Evolutionary conservation across 1,140 invertebrate species (phyloP).

Genomic region (Uloborus diversus): DNA sequence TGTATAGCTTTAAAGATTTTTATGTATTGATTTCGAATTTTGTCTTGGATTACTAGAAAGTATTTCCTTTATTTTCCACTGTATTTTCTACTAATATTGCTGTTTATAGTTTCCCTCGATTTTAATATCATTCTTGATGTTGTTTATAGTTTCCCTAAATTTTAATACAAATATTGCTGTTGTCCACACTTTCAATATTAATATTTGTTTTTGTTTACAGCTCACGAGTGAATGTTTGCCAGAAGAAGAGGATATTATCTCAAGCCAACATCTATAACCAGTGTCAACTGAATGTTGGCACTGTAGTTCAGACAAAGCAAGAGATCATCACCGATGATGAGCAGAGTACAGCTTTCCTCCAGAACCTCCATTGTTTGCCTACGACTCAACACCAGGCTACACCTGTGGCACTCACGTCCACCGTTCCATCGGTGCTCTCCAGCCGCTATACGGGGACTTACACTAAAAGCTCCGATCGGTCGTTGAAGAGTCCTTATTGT

Average conservation of each 20-base stretch:
- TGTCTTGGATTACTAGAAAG: too few species aligned
- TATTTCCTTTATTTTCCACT: too few species aligned
- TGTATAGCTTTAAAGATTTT: too few species aligned
- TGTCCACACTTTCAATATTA: too few species aligned
- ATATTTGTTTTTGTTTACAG: too few species aligned
- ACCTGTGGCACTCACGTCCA: constrained; percentile 17
- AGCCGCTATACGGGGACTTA: constrained; percentile 15
- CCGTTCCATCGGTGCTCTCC: constrained; percentile 8
- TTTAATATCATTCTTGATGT: too few species aligned
- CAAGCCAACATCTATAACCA: constrained; percentile 30
- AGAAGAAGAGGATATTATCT: constrained; percentile 27
- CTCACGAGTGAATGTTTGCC: neutral
- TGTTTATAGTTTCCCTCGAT: too few species aligned
- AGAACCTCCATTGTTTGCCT: neutral
- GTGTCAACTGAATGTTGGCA: constrained; percentile 20
- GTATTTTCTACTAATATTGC: too few species aligned
- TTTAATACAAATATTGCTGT: too few species aligned
- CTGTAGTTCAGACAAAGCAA: constrained; percentile 43
- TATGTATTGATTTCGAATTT: too few species aligned
- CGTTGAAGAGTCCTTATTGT: constrained; percentile 24
- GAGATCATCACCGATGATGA: constrained; percentile 48
- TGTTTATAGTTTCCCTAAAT: too few species aligned
- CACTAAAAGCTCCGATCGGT: constrained; percentile 6
- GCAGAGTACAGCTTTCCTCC: neutral
- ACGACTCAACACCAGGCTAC: neutral